Evolutionary conservation across 2,888 invertebrate genomes (phyloP).

Genomic region (Trissoscelio sp.): DNA sequence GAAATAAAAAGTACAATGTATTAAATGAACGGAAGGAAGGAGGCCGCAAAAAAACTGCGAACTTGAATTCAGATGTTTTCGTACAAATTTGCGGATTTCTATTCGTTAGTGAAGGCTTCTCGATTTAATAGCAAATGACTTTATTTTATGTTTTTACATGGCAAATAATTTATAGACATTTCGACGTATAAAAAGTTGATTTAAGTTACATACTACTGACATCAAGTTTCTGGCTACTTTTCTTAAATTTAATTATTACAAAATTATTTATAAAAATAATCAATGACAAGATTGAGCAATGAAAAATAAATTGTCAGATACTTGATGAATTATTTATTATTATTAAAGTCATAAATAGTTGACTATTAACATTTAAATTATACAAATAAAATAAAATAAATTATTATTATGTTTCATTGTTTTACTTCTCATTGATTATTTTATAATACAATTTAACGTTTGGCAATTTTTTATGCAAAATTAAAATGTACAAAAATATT

Average conservation of each 20-base stretch:
- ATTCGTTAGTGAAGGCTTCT: not conserved
- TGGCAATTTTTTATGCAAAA: too few species aligned
- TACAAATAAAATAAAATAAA: too few species aligned
- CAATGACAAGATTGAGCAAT: too few species aligned
- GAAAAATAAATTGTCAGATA: too few species aligned
- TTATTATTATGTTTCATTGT: too few species aligned
- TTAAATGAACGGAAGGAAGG: conserved; percentile 13
- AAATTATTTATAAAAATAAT: too few species aligned
- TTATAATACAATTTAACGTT: too few species aligned
- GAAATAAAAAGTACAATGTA: conserved; percentile 32
- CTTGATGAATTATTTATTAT: too few species aligned
- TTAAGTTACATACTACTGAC: not conserved
- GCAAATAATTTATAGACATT: not conserved
- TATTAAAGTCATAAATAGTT: too few species aligned
- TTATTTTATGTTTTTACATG: not conserved
- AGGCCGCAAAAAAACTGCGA: conserved; percentile 7
- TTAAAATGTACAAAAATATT: not conserved
- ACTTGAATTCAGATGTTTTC: conserved; percentile 21
- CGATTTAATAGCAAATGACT: conserved; percentile 9
- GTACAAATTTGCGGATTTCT: conserved; percentile 10
- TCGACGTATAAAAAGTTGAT: not conserved
- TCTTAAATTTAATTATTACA: too few species aligned
- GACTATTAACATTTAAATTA: too few species aligned
- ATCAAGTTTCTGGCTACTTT: not conserved
- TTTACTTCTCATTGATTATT: too few species aligned